These are phyloP conservation scores for Scaptomyza reducta DNA, from an alignment of 2,888 invertebrate genomes.

Conservation along the genomic window DNA sequence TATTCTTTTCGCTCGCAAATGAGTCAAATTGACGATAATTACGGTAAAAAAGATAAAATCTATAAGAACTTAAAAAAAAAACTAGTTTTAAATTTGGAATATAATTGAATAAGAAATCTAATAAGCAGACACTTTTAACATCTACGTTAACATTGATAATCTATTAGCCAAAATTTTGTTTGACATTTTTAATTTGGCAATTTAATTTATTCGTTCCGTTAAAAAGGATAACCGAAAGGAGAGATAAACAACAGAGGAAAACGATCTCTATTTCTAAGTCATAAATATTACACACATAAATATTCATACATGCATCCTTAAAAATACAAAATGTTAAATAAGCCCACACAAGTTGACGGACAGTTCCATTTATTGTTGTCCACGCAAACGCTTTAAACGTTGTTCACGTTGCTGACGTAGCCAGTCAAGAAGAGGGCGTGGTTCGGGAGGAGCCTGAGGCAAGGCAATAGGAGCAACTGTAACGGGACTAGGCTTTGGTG, in stretches of 20 bases:
- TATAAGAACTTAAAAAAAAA: no score
- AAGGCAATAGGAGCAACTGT: constrained; percentile 38
- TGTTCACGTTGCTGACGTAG: constrained; percentile 46
- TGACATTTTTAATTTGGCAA: background rate
- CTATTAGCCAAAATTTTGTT: background rate
- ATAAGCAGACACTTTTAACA: no score
- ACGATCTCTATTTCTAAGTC: background rate
- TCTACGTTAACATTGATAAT: no score
- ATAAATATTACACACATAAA: constrained; percentile 5
- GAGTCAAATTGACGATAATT: no score
- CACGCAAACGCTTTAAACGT: constrained; percentile 49
- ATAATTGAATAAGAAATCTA: no score
- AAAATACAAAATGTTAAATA: constrained; percentile 43
- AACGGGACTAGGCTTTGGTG: constrained; percentile 9
- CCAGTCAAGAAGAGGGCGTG: constrained; percentile 53
- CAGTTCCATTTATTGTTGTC: constrained; percentile 1
- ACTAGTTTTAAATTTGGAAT: no score
- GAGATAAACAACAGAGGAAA: background rate
- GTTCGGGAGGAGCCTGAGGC: constrained; percentile 21
- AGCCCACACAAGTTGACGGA: background rate
- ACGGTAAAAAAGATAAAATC: no score
- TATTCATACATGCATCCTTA: constrained; percentile 34
- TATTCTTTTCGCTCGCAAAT: no score
- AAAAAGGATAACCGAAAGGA: background rate
- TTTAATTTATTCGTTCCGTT: constrained; percentile 5